A percentile compares a stretch with the other conserved stretches of the same genome.
These are phyloP conservation scores for Sipha flava DNA, from an alignment of 1,140 invertebrate species.

Conservation along the genomic window DNA sequence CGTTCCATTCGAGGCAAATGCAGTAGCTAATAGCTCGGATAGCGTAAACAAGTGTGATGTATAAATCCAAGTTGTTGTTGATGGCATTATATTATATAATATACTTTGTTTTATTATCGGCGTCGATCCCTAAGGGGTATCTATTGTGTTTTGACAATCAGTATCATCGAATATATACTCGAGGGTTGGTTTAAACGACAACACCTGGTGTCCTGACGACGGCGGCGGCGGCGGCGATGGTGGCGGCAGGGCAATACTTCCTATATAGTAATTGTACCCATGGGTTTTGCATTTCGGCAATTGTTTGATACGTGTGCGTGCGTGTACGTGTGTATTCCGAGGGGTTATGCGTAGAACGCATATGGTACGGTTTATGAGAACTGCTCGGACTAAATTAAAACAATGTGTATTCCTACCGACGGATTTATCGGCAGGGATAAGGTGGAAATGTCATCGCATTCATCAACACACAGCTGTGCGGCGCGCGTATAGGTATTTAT, in stretches of 20 bases:
- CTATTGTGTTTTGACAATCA: constrained; percentile 25
- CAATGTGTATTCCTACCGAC: not conserved
- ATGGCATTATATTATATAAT: not conserved
- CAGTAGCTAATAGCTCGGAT: no score
- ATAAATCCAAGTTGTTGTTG: not conserved
- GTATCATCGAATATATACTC: not conserved
- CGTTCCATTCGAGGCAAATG: no score
- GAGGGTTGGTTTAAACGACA: not conserved
- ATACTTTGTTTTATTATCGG: no score
- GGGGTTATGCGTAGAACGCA: not conserved
- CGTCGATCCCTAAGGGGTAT: not conserved
- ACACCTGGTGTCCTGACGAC: constrained; percentile 15
- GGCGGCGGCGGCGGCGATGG: not conserved
- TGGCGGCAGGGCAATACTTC: not conserved
- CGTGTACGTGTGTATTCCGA: not conserved
- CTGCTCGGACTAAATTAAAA: constrained; percentile 20
- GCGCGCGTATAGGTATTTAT: no score
- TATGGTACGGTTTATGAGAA: constrained; percentile 22
- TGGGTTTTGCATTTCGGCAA: constrained; percentile 30
- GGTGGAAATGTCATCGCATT: constrained; percentile 18
- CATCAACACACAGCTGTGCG: not conserved
- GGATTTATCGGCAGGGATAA: constrained; percentile 15
- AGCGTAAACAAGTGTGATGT: no score
- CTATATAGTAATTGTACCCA: constrained; percentile 1
- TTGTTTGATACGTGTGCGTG: constrained; percentile 17